A percentile compares a stretch with the other conserved stretches of the same genome.
Conservation (phyloP, 2,888 invertebrate species). For the Rambutsinella grinnellia region DNA sequence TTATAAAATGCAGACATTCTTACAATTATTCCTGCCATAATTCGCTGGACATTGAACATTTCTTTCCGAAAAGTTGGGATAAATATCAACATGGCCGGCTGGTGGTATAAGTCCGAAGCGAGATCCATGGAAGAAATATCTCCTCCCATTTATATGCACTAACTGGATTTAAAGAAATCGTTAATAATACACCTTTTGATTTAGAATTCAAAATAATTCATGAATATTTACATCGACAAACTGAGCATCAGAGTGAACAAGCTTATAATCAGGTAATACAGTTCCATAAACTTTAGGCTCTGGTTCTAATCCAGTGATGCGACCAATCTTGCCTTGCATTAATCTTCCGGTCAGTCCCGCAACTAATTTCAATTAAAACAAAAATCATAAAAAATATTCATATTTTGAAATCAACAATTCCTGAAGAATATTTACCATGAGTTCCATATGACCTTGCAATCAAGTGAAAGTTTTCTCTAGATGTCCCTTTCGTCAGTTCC, state of each 20-base stretch:
- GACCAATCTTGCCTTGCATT: constrained; percentile 53
- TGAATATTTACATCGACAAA: constrained; percentile 53
- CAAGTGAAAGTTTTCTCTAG: constrained; percentile 54
- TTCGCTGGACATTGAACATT: constrained; percentile 41
- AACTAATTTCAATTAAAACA: constrained; percentile 11
- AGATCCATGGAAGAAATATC: constrained; percentile 52
- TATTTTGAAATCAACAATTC: not conserved
- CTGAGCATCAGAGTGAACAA: constrained; percentile 47
- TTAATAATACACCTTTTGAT: too few relatives aligned
- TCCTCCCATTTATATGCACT: constrained; percentile 47
- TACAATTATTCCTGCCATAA: constrained; percentile 29
- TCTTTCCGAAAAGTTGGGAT: constrained; percentile 49
- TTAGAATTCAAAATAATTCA: not conserved
- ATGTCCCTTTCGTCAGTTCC: constrained; percentile 37
- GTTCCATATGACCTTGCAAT: constrained; percentile 59
- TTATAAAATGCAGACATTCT: too few relatives aligned
- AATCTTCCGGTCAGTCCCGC: constrained; percentile 60
- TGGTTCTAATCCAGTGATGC: constrained; percentile 63
- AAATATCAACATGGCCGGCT: constrained; percentile 54
- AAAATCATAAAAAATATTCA: not conserved
- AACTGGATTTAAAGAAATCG: constrained; percentile 7
- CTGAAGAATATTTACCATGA: constrained; percentile 41
- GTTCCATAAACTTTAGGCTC: constrained; percentile 55
- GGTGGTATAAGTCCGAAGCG: constrained; percentile 44
- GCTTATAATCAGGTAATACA: constrained; percentile 45